Base-by-base conservation (phyloP, 2,113 vertebrate genomes). In the Lampris incognitus region DNA sequence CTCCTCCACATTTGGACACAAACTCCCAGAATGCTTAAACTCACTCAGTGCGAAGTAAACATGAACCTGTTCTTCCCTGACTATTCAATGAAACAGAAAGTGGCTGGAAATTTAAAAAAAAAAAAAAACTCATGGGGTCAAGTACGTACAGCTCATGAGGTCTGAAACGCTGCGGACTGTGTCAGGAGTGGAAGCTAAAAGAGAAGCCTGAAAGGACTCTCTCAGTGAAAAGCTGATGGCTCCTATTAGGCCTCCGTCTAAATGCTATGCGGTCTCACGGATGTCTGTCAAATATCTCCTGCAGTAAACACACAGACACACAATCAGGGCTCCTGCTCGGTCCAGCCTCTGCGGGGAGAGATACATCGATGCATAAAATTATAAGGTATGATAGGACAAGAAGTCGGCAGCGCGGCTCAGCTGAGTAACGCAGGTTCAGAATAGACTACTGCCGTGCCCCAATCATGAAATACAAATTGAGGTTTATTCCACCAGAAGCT, bases 361-460 rank as follows among this genome's bases (percentile, higher is more conserved):
- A 89, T 68, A 89, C 87, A 83, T 52, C 70, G 84, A 88, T 87
- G 83, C 80, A 87, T 89, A 66, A 90, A 92, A 91, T 92, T 84
- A 89, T 70, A 90, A 79, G 81, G 77, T 85, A 67, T 67, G 79
- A 79, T 75, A 40, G 65, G 61, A 77, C 67, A 1, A 71, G 66
- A 77, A 55, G 57, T 68, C 79, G 39, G 38, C 52, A 76, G 54
- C 66, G 2, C 76, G 67, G 56, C 79, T 57, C 59, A 64, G 76
- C 79, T 70, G 75, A 58, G 68, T 64, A 61, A 68, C 66, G 69
- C 66, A 69, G 57, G 69, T 83, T 85, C 65, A 88, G 77, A 87
- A 87, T 83, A 90, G 83, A 88, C 69, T 56, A n/a, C 58, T 76
- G 85, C 83, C 74, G 65, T 78, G 78, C 10, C 67, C 79, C 69